Evolutionary conservation across 2,797 vertebrate genomes (phyloP).

Genomic region (Chromobotia macracanthus): DNA sequence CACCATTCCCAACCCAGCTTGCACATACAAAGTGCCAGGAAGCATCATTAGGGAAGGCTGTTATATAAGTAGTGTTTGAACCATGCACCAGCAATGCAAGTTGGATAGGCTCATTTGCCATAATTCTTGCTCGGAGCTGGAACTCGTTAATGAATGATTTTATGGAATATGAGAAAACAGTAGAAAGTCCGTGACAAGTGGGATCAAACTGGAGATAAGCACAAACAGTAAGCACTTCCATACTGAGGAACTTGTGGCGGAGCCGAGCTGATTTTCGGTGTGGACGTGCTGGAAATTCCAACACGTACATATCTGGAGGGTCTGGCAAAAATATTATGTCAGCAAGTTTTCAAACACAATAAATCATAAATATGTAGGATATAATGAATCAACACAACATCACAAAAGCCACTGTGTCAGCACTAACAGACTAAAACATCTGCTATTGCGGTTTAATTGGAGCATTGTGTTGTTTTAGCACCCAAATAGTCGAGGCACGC

Average conservation of each 20-base stretch:
- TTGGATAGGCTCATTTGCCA: constrained; percentile 63
- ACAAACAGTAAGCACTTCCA: constrained; percentile 74
- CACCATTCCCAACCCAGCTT: constrained; percentile 70
- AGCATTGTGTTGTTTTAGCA: not conserved
- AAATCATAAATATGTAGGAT: not conserved
- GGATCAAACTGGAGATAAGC: constrained; percentile 67
- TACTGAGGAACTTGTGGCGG: constrained; percentile 68
- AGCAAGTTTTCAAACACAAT: not conserved
- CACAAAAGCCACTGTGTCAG: not conserved
- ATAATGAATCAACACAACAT: not conserved
- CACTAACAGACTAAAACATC: not conserved
- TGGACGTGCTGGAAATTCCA: constrained; percentile 69
- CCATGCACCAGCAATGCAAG: constrained; percentile 75
- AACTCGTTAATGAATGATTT: constrained; percentile 72
- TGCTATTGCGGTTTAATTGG: no score
- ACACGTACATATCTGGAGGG: constrained; percentile 61
- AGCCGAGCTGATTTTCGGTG: constrained; percentile 69
- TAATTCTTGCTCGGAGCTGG: constrained; percentile 74
- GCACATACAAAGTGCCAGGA: constrained; percentile 76
- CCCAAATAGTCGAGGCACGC: not conserved
- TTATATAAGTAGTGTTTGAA: constrained; percentile 63
- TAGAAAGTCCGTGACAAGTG: constrained; percentile 69
- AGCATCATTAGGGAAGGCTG: constrained; percentile 69
- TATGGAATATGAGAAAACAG: constrained; percentile 78
- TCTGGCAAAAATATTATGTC: constrained; percentile 32